Conservation (phyloP, 2,113 vertebrate species). For the Phalacrocorax carbo region DNA sequence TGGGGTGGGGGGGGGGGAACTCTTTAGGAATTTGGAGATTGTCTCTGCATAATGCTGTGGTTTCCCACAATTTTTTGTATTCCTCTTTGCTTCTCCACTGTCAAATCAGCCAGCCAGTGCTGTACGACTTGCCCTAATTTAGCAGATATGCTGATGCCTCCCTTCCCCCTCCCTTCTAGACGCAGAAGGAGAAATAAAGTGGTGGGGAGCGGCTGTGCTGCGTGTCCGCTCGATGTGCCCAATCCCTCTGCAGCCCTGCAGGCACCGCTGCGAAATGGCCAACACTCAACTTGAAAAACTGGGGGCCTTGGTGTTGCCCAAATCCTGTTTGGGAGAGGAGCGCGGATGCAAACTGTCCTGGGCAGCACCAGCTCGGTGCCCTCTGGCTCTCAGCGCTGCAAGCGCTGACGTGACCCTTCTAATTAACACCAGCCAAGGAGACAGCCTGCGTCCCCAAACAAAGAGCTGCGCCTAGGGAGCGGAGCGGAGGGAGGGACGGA, state of each 20-base stretch:
- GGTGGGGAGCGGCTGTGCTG: not conserved
- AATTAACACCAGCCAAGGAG: not conserved
- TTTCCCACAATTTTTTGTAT: not conserved
- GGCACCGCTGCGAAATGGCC: not conserved
- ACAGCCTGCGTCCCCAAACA: not conserved
- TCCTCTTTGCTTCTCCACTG: not conserved
- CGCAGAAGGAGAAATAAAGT: not conserved
- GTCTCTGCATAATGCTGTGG: not conserved
- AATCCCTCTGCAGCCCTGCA: not conserved
- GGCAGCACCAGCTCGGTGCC: not conserved
- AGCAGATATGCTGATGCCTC: not conserved
- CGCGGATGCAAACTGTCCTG: not conserved
- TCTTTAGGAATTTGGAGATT: not conserved
- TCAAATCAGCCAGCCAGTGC: not conserved
- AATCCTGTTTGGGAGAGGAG: not conserved
- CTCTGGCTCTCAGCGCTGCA: not conserved
- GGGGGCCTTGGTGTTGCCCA: not conserved
- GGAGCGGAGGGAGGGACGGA: not conserved
- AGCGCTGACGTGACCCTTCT: not conserved
- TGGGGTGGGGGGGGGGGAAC: not conserved
- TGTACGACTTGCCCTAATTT: not conserved
- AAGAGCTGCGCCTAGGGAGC: not conserved
- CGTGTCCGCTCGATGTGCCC: fast-evolving
- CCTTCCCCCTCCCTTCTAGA: not conserved
- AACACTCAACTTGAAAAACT: not conserved